phyloP scores from a whole-genome alignment of 2,797 vertebrate species.

The Diplodus sargus region DNA sequence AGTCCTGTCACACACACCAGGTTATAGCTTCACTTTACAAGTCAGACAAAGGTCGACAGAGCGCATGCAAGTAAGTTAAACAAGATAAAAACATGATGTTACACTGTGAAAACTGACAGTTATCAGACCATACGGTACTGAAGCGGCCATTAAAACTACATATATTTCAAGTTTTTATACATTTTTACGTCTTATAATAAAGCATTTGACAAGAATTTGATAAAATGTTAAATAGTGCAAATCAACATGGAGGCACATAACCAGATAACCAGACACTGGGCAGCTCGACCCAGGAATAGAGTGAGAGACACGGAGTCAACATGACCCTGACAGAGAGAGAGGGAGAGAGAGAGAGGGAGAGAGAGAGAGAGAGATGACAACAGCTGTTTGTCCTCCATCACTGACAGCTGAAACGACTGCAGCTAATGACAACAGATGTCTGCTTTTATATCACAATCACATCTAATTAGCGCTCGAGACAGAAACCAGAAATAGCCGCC shows the following conservation, averaged over 20 bases:
- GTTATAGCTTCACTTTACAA: background rate
- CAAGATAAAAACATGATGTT: background rate
- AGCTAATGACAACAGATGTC: conserved; percentile 28
- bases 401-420: background rate
- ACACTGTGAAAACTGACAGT: too few relatives aligned
- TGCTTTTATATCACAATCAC: background rate
- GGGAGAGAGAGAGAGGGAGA: too few relatives aligned
- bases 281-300: conserved; percentile 43
- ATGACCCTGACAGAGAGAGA: conserved; percentile 16
- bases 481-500: background rate
- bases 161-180: too few relatives aligned
- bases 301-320: conserved; percentile 15
- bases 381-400: conserved; percentile 34
- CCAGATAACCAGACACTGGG: background rate
- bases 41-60: background rate
- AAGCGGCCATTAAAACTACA: too few relatives aligned
- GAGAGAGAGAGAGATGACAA: background rate
- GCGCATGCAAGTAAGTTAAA: background rate
- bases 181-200: too few relatives aligned
- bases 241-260: too few relatives aligned
- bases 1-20: accelerated
- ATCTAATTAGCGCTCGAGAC: accelerated
- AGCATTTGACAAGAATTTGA: too few relatives aligned
- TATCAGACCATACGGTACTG: too few relatives aligned
- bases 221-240: too few relatives aligned